Percentiles rank a stretch among this genome's conserved stretches.
Conservation (phyloP, 2,888 invertebrate species). For the Orchestes rusci region DNA sequence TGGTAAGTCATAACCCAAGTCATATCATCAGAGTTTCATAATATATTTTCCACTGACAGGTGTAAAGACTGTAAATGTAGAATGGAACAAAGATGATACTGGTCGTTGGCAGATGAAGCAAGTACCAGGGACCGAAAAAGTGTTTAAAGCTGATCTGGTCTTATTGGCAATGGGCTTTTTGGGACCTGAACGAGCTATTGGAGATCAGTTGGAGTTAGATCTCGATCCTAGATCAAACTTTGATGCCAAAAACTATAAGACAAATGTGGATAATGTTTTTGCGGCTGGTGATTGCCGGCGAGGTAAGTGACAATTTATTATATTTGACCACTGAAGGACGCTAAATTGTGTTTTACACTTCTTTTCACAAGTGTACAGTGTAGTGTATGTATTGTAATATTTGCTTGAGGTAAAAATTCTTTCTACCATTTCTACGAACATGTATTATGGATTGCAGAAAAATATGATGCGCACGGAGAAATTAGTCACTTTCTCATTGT, state of each 20-base stretch:
- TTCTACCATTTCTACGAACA: no score
- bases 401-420: no score
- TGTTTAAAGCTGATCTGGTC: slow-evolving; percentile 83
- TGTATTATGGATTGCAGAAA: no score
- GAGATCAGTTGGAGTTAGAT: slow-evolving; percentile 70
- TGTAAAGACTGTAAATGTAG: slow-evolving; percentile 79
- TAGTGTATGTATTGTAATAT: no score
- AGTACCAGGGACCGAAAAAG: slow-evolving; percentile 67
- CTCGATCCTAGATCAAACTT: slow-evolving; percentile 91
- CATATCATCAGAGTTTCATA: neutral
- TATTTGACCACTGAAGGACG: no score
- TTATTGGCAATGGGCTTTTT: slow-evolving; percentile 98
- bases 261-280: slow-evolving; percentile 85
- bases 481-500: no score
- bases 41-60: slow-evolving; percentile 5
- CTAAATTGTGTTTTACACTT: no score
- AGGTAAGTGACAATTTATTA: slow-evolving; percentile 40
- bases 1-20: slow-evolving; percentile 48
- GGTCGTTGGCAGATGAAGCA: slow-evolving; percentile 95
- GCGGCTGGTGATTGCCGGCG: slow-evolving; percentile 98
- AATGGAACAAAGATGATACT: slow-evolving; percentile 86
- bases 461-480: no score
- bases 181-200: slow-evolving; percentile 87
- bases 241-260: slow-evolving; percentile 78
- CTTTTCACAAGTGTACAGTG: no score